Evolutionary conservation across 2,797 vertebrate genomes (phyloP), one percentile per base, ranked within the genome.

Genomic region (Sebastes alutus): DNA sequence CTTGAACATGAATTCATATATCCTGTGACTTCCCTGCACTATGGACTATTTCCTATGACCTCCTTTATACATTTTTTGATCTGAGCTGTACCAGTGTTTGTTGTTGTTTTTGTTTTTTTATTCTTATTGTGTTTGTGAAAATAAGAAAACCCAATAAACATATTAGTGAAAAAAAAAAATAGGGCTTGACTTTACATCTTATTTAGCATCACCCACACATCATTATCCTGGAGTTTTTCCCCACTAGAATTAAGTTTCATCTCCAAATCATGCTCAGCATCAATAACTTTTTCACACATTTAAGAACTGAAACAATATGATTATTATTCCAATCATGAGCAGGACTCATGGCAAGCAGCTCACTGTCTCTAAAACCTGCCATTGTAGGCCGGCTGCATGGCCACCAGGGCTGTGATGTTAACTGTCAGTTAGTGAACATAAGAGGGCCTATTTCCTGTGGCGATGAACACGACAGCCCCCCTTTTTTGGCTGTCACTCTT

Each of bases 361-460:
- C 71, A 5, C 32, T 29, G 62, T 42, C 63, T 62, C 22, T 20
- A 7, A 7, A 66, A 70, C 42, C 69, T 79, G 76, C 75, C 60
- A 55, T 64, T 84, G 82, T 22, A 20, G 70, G 67, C 69, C 58
- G 46, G 65, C 87, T 78, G 78, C 80, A 61, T 0, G 72, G 72
- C 88, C 91, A 90, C 80, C 83, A 58, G 75, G 61, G 72, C 80
- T 46, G 84, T 64, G 85, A 89, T 87, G 88, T 83, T 84, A 81
- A 76, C 89, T 88, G 90, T 91, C 87, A 88, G 60, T 84, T 65
- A 74, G 70, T 86, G 84, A 83, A 84, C 72, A 87, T 77, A 80
- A 88, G 79, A 87, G 76, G 85, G 85, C 75, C 81, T 69, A 86
- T 86, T 94, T 93, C 90, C 92, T 92, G 91, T 92, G 84, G 80